phyloP scores from a whole-genome alignment of 1,140 invertebrate species.

The Caenorhabditis inopinata region DNA sequence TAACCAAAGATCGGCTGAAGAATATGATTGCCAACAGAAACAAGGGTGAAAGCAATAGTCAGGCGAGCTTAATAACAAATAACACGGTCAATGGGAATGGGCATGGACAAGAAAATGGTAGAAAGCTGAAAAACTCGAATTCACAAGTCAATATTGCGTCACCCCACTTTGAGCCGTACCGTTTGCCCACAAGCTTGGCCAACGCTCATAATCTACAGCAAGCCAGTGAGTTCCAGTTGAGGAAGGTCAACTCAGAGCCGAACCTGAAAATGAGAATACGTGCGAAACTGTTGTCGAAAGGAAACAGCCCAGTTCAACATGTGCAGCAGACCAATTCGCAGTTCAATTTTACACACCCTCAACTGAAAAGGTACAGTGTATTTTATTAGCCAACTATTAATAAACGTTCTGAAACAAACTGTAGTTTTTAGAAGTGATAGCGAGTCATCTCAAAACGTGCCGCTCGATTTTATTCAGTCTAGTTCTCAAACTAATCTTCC shows the following conservation, averaged over 20 bases:
- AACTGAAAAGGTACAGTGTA: constrained; percentile 35
- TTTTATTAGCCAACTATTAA: background rate
- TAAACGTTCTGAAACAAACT: too few species aligned
- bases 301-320: constrained; percentile 48
- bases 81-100: background rate
- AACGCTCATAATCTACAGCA: constrained; percentile 27
- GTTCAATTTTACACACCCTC: constrained; percentile 44
- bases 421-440: constrained; percentile 57
- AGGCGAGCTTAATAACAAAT: background rate
- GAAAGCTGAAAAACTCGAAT: background rate
- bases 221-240: constrained; percentile 59
- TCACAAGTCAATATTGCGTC: constrained; percentile 41
- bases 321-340: constrained; percentile 23
- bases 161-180: constrained; percentile 63
- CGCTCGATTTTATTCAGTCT: constrained; percentile 26
- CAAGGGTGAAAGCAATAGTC: constrained; percentile 29
- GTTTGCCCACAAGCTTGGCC: constrained; percentile 43
- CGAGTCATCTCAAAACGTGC: constrained; percentile 42
- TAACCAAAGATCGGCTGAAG: constrained; percentile 33
- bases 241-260: constrained; percentile 63
- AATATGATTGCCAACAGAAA: constrained; percentile 38
- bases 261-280: constrained; percentile 64
- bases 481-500: constrained; percentile 44
- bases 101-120: background rate
- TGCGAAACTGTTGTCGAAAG: constrained; percentile 62